These are phyloP conservation scores for Globia sparganii DNA, from an alignment of 2,888 invertebrate genomes.

Conservation along the genomic window DNA sequence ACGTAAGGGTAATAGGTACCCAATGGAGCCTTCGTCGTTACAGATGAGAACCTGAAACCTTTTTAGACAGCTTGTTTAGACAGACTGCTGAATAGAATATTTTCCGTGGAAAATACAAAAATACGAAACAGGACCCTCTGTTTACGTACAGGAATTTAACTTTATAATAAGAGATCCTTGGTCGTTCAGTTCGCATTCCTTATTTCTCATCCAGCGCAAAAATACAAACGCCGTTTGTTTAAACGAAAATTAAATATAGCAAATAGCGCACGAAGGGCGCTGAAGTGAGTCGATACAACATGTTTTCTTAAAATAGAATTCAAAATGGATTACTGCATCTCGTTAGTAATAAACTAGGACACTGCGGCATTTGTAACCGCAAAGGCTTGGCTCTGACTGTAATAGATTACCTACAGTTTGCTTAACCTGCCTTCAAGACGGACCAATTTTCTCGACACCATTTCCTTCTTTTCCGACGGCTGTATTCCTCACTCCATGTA, in stretches of 20 bases:
- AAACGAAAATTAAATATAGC: slow-evolving; percentile 24
- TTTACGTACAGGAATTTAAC: not conserved
- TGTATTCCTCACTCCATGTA: slow-evolving; percentile 70
- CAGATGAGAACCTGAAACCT: not conserved
- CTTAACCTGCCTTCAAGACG: slow-evolving; percentile 76
- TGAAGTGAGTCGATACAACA: slow-evolving; percentile 17
- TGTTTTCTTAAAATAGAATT: slow-evolving; percentile 68
- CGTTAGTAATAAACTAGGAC: slow-evolving; percentile 75
- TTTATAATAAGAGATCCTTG: not conserved
- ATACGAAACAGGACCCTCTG: not conserved
- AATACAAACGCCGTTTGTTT: not conserved
- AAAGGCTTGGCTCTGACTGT: slow-evolving; percentile 74
- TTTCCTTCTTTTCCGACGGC: slow-evolving; percentile 65
- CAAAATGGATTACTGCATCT: slow-evolving; percentile 74
- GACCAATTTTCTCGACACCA: slow-evolving; percentile 67
- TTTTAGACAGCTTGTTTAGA: not conserved
- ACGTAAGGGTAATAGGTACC: not conserved
- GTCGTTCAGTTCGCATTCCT: not conserved
- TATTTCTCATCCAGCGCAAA: not conserved
- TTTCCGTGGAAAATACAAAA: not conserved
- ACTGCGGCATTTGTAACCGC: slow-evolving; percentile 78
- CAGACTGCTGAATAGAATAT: not conserved
- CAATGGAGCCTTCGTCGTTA: not conserved
- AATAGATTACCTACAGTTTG: slow-evolving; percentile 78
- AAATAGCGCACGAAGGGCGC: slow-evolving; percentile 17